These are phyloP conservation scores for Caenorhabditis macrosperma DNA, from an alignment of 2,888 invertebrate species.

Conservation along the genomic window DNA sequence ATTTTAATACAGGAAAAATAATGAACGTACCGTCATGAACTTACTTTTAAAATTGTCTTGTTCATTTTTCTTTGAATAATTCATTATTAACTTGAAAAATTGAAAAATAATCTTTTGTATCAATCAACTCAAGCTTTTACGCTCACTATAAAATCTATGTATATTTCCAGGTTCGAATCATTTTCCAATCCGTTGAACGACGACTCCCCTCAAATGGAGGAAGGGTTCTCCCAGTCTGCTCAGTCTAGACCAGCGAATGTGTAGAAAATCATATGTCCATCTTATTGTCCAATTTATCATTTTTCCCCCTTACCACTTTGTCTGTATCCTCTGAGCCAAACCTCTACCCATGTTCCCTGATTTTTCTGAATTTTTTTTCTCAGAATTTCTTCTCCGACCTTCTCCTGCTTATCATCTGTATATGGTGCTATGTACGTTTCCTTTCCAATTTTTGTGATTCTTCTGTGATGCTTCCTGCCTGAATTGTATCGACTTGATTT, in stretches of 20 bases:
- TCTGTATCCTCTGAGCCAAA: no score
- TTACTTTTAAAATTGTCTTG: no score
- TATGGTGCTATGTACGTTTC: conserved; percentile 3
- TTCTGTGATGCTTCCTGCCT: background rate
- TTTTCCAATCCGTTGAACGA: conserved; percentile 72
- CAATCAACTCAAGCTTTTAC: no score
- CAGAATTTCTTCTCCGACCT: background rate
- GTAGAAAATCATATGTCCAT: background rate
- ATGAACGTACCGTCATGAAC: no score
- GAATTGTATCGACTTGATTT: background rate
- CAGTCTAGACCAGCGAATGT: conserved; percentile 35
- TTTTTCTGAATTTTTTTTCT: background rate
- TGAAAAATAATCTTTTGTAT: no score
- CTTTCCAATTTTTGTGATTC: background rate
- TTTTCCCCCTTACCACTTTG: background rate
- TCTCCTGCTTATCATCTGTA: background rate
- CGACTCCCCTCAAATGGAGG: conserved; percentile 6
- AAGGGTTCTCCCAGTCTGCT: background rate
- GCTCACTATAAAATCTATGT: background rate
- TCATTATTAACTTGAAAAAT: no score
- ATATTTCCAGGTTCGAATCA: conserved; percentile 67
- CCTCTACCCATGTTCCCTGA: background rate
- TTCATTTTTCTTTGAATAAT: no score
- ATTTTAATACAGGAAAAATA: no score
- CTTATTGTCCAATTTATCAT: background rate